Percentiles rank a stretch among this genome's conserved stretches.
Conservation (phyloP, 2,888 invertebrate species). For the Blomia tropicalis region DNA sequence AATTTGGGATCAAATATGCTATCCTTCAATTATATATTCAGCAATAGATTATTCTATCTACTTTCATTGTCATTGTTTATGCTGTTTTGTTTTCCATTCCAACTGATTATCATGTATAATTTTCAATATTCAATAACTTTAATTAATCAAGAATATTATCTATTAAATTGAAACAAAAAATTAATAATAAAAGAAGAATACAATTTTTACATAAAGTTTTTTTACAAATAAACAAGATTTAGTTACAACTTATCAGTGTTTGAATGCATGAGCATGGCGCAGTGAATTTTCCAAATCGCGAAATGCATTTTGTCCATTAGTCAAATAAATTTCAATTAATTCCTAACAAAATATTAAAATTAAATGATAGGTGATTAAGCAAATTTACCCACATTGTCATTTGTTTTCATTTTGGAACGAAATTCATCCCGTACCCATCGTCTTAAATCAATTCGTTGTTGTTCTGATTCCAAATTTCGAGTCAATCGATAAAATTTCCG, state of each 20-base stretch:
- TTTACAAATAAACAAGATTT: not conserved
- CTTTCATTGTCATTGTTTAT: not conserved
- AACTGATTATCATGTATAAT: not conserved
- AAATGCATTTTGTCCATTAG: not conserved
- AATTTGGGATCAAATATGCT: too few species aligned
- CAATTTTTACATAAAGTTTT: not conserved
- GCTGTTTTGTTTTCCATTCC: not conserved
- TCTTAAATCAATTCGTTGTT: not conserved
- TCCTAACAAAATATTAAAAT: not conserved
- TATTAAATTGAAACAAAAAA: not conserved
- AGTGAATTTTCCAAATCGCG: slow-evolving; percentile 10
- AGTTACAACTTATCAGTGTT: not conserved
- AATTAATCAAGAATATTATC: not conserved
- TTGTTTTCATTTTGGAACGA: not conserved
- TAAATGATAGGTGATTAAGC: not conserved
- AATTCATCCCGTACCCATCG: not conserved
- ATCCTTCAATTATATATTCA: too few species aligned
- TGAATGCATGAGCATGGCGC: slow-evolving; percentile 4
- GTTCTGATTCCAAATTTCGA: not conserved
- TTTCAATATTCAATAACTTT: not conserved
- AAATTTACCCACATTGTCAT: too few species aligned
- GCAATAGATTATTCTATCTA: not conserved
- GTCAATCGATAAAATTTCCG: not conserved
- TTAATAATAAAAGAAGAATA: not conserved
- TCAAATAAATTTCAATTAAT: slow-evolving; percentile 1